Conservation (phyloP, 2,113 vertebrate genomes). For the Otocyon megalotis region DNA sequence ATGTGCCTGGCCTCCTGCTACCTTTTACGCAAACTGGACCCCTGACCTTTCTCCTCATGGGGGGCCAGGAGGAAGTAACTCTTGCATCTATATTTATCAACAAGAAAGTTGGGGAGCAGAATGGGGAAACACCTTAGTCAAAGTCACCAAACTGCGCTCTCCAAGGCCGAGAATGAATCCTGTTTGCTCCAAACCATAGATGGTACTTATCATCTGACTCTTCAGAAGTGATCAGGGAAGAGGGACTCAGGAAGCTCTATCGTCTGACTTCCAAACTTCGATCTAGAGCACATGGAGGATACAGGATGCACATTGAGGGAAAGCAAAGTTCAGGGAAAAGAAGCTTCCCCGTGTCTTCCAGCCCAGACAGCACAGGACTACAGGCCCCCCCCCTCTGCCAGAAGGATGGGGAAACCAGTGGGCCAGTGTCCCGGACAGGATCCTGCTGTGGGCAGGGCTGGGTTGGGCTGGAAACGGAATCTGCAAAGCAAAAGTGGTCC, state of each 20-base stretch:
- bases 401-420: neutral
- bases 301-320: neutral
- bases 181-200: neutral
- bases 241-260: fast-evolving
- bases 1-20: neutral
- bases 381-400: fast-evolving
- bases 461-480: neutral
- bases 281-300: too few species aligned
- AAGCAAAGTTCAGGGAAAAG: neutral
- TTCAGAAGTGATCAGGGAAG: fast-evolving
- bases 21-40: fast-evolving
- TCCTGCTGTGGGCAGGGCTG: neutral
- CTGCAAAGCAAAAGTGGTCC: neutral
- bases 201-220: neutral
- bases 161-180: too few species aligned
- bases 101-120: neutral
- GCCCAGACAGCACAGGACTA: neutral
- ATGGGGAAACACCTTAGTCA: too few species aligned
- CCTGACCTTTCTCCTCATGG: neutral
- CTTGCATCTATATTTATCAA: neutral
- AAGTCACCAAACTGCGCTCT: neutral
- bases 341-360: fast-evolving
- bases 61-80: neutral
- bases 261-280: neutral
- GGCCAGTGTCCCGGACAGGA: fast-evolving